Evolutionary conservation across 2,113 vertebrate genomes (phyloP).

Genomic region (Empidonax alnorum): DNA sequence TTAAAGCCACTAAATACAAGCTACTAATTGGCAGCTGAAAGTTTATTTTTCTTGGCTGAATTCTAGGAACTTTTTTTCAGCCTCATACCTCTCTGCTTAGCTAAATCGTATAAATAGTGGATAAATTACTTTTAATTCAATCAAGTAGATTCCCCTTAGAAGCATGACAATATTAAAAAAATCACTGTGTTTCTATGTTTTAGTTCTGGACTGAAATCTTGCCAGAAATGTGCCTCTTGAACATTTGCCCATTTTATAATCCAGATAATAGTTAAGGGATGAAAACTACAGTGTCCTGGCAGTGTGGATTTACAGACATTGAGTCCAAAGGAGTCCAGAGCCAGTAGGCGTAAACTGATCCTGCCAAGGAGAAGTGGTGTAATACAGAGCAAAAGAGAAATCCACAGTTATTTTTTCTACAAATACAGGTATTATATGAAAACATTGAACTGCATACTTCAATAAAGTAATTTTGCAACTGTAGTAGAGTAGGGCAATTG

Average conservation of each 20-base stretch:
- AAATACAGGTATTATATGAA: background rate
- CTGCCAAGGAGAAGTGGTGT: background rate
- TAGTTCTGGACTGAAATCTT: background rate
- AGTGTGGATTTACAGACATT: background rate
- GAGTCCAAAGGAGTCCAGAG: background rate
- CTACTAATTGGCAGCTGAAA: constrained; percentile 21
- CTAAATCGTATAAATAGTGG: background rate
- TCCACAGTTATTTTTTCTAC: background rate
- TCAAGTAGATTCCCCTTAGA: constrained; percentile 2
- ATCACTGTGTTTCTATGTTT: background rate
- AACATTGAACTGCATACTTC: background rate
- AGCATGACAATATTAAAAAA: constrained; percentile 29
- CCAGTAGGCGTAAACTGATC: background rate
- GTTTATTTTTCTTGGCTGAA: constrained; percentile 53
- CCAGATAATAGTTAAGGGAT: background rate
- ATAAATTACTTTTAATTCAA: constrained; percentile 35
- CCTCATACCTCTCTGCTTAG: constrained; percentile 35
- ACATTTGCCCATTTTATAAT: background rate
- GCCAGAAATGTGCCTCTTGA: background rate
- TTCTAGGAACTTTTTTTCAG: background rate
- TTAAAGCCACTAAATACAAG: constrained; percentile 24
- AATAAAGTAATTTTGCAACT: background rate
- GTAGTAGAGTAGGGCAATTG: background rate
- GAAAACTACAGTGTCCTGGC: background rate
- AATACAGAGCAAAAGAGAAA: background rate